These are phyloP conservation scores for Psilanteris sp. DNA, from an alignment of 1,140 invertebrate species.

Conservation along the genomic window DNA sequence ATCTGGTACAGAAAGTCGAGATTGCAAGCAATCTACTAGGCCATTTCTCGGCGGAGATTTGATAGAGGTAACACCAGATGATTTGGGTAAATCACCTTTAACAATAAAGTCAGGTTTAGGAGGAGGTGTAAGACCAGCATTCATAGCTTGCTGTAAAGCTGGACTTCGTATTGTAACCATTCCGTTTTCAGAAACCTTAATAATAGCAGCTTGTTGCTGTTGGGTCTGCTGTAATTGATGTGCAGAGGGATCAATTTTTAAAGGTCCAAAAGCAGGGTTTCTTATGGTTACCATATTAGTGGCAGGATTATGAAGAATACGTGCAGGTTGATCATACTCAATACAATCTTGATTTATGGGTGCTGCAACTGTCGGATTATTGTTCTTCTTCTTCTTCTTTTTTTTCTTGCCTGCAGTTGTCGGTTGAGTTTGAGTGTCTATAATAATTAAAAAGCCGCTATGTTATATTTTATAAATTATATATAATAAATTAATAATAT, in stretches of 20 bases:
- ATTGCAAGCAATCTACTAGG: too few relatives aligned
- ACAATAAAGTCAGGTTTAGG: slow-evolving; percentile 77
- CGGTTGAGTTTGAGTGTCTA: neutral
- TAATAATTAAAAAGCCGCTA: too few relatives aligned
- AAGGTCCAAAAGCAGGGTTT: slow-evolving; percentile 85
- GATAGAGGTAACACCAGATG: neutral
- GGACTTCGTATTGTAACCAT: slow-evolving; percentile 92
- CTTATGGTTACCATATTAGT: slow-evolving; percentile 87
- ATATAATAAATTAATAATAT: slow-evolving; percentile 2
- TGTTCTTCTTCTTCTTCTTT: slow-evolving; percentile 83
- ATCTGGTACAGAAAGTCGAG: slow-evolving; percentile 50
- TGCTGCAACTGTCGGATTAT: slow-evolving; percentile 29
- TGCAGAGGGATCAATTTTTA: slow-evolving; percentile 71
- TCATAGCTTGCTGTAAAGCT: slow-evolving; percentile 79
- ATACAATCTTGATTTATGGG: neutral
- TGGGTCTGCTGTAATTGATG: slow-evolving; percentile 36
- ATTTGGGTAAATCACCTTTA: slow-evolving; percentile 67
- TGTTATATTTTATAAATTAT: too few relatives aligned
- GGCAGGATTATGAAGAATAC: slow-evolving; percentile 76
- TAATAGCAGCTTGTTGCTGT: slow-evolving; percentile 82
- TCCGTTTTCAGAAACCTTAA: slow-evolving; percentile 84
- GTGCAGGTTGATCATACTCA: slow-evolving; percentile 68
- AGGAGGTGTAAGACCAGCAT: slow-evolving; percentile 73
- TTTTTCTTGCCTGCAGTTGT: slow-evolving; percentile 64
- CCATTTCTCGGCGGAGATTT: too few relatives aligned